A percentile compares a stretch with the other conserved stretches of the same genome.
These are phyloP conservation scores for Aphis craccivora DNA, from an alignment of 1,140 invertebrate species.

Conservation along the genomic window DNA sequence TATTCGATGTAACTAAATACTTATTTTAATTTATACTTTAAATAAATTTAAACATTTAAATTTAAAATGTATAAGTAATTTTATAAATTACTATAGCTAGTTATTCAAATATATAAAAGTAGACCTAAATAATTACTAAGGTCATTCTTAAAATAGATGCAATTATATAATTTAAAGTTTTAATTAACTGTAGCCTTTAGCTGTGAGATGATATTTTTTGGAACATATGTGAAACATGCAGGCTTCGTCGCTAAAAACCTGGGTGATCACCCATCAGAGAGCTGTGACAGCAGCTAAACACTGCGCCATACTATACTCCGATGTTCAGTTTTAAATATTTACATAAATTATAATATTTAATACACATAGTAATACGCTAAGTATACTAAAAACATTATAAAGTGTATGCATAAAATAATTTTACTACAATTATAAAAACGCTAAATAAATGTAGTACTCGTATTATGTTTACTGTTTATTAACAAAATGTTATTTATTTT, in stretches of 20 bases:
- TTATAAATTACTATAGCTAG: background rate
- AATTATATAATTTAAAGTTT: background rate
- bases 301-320: too few species aligned
- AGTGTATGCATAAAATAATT: background rate
- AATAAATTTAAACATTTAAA: too few species aligned
- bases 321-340: too few species aligned
- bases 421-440: background rate
- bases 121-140: background rate
- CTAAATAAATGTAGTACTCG: background rate
- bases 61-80: background rate
- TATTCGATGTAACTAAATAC: background rate
- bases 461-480: background rate
- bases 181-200: too few species aligned
- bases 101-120: background rate
- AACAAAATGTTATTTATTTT: background rate
- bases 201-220: too few species aligned
- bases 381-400: background rate
- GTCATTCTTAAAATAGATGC: background rate
- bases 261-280: too few species aligned
- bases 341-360: background rate
- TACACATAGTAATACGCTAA: background rate
- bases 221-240: too few species aligned
- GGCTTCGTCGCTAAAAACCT: too few species aligned
- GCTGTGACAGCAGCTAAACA: too few species aligned
- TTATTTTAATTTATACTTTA: background rate